Evolutionary conservation across 2,113 vertebrate species (phyloP), one percentile per base, ranked within the genome.

Genomic region (Strix aluco): DNA sequence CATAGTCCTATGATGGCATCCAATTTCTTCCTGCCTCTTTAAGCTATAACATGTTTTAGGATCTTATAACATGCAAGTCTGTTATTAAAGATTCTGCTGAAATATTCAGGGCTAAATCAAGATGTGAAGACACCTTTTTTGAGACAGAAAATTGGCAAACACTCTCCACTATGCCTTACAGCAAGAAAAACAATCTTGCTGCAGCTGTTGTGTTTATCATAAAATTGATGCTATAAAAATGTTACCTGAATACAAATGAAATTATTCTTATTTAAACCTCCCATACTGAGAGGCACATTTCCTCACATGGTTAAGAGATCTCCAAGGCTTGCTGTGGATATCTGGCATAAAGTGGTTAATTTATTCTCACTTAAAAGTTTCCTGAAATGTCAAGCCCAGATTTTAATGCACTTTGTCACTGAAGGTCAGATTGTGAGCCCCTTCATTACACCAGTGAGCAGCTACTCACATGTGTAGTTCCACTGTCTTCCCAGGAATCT

Each of bases 51-150:
- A 82, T 94, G 30, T 91, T 95, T 95, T 40, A 95, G 73, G 79
- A 92, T 82, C 83, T 96, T 97, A 85, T 69, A 97, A 90, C 78
- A 94, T 67, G 86, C 77, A 96, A 97, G 94, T 95, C 93, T 97
- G 96, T 97, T 97, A 97, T 97, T 97, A 97, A 94, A 98, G 95
- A 98, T 95, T 96, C 97, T 97, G 97, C 92, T 98, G 98, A 98
- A 98, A 98, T 98, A 98, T 98, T 98, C 98, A 98, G 97, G 97
- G 98, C 86, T 98, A 98, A 98, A 96, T 97, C 94, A 97, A 98
- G 98, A 98, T 95, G 98, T 47, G 86, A 98, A 98, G 95, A 98
- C 98, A 98, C 98, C 98, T 98, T 98, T 98, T 96, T 92, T 92
- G 95, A 98, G 96, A 97, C 95, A 97, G 96, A 98, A 98, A 97